Evolutionary conservation across 1,140 invertebrate genomes (phyloP), one percentile per base, ranked within the genome.

Genomic region (Drepana arcuata): DNA sequence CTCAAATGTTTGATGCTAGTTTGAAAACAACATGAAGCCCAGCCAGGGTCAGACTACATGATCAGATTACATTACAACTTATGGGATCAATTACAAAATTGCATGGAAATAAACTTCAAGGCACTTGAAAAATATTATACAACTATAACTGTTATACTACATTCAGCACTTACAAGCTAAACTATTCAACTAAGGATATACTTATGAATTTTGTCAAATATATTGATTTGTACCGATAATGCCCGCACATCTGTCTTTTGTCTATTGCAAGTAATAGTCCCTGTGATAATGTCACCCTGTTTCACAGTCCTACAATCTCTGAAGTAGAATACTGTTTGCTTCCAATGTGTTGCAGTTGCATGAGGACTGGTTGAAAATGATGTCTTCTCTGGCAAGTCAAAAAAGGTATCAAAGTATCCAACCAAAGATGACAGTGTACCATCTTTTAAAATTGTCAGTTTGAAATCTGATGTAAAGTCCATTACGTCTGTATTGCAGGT

Each of bases 381-480:
- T 9, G 90, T 79, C 14, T 85, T 71, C 55, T 87, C 85, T 1
- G 90, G 88, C 33, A 95, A 66, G 49, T 95, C 92, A 70, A 96
- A 96, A 53, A 90, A 90, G n/a, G 91, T 91, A 80, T 95, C 93
- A 83, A 99, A 99, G 85, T 95, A 99, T 9, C 95, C 95, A 34
- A 95, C 92, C 34, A 99, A 87, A 6, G 94, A 93, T 7, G 95
- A 96, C 14, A 99, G 65, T 44, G 87, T 86, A 40, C 92, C 93
- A 65, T 92, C 88, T 52, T 87, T 87, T 11, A 72, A 85, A 28
- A 91, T 88, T 28, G 83, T 86, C 7, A 99, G 81, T 40, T 88
- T 84, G 66, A 99, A 98, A 1, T 89, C 69, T 7, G 92, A 87
- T 2, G 84, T 86, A 77, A 98, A 98, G 47, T 93, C 88, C 2